Evolutionary conservation across 2,888 invertebrate genomes (phyloP).

Genomic region (Emmelina monodactyla): DNA sequence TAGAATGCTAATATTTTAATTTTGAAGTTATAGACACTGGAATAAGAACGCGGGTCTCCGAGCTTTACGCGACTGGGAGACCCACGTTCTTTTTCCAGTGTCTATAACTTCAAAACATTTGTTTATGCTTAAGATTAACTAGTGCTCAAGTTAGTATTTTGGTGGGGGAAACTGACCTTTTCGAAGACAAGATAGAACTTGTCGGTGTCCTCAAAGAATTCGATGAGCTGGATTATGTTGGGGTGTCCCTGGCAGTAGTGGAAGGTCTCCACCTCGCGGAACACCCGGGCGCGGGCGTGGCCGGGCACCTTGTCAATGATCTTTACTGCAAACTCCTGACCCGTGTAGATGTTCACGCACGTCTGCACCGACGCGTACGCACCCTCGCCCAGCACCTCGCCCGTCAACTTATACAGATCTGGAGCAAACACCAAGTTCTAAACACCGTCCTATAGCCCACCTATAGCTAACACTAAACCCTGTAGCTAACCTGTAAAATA

Average conservation of each 20-base stretch:
- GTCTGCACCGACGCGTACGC: slow-evolving; percentile 96
- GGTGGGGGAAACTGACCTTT: slow-evolving; percentile 75
- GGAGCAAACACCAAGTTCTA: slow-evolving; percentile 25
- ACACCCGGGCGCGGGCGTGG: slow-evolving; percentile 92
- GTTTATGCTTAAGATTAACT: too few relatives aligned
- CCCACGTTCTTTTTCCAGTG: too few relatives aligned
- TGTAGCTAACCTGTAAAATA: too few relatives aligned
- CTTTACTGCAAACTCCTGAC: slow-evolving; percentile 96
- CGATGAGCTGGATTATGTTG: slow-evolving; percentile 96
- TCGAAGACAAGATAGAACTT: slow-evolving; percentile 98
- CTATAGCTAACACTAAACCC: neutral
- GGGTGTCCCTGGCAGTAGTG: slow-evolving; percentile 97
- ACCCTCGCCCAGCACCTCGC: slow-evolving; percentile 95
- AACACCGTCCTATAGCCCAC: neutral
- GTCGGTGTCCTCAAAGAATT: slow-evolving; percentile 97
- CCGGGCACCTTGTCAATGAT: slow-evolving; percentile 95
- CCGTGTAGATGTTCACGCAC: slow-evolving; percentile 89
- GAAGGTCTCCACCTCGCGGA: slow-evolving; percentile 99
- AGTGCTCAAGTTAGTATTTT: too few relatives aligned
- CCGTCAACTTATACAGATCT: slow-evolving; percentile 95
- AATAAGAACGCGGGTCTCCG: too few relatives aligned
- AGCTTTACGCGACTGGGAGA: too few relatives aligned
- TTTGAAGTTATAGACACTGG: too few relatives aligned
- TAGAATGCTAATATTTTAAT: too few relatives aligned
- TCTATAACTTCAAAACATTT: too few relatives aligned